A percentile compares a stretch with the other conserved stretches of the same genome.
phyloP scores from a whole-genome alignment of 2,113 vertebrate species.

The Turnix velox region DNA sequence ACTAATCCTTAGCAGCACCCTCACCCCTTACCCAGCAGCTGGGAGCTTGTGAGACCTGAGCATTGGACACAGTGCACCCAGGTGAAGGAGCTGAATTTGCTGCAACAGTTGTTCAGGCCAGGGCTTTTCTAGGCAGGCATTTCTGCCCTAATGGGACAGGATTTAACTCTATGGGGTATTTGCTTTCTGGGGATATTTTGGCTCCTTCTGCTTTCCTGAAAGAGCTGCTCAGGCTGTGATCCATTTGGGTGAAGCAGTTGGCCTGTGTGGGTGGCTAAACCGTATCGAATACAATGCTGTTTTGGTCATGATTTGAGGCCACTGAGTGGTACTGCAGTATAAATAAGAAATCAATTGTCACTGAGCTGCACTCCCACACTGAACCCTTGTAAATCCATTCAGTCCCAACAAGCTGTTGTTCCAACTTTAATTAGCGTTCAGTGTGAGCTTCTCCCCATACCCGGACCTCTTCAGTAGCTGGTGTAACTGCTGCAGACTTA shows the following conservation, averaged over 20 bases:
- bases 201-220: not conserved
- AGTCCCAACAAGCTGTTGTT: not conserved
- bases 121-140: not conserved
- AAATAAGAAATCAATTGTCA: not conserved
- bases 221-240: not conserved
- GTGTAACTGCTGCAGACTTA: not conserved
- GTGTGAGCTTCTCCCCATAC: not conserved
- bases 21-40: not conserved
- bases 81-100: not conserved
- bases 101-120: not conserved
- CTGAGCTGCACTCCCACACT: rapidly evolving
- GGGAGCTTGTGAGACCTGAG: not conserved
- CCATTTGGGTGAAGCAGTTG: not conserved
- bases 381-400: not conserved
- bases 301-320: conserved; percentile 11
- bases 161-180: not conserved
- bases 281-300: not conserved
- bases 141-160: not conserved
- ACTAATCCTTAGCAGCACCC: not conserved
- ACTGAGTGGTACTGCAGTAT: not conserved
- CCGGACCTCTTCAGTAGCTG: not conserved
- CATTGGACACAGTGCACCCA: rapidly evolving
- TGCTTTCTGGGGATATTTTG: not conserved
- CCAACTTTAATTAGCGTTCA: not conserved
- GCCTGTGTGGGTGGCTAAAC: not conserved